Evolutionary conservation across 2,888 invertebrate genomes (phyloP), one percentile per base, ranked within the genome.

Genomic region (Drosophila mimica): DNA sequence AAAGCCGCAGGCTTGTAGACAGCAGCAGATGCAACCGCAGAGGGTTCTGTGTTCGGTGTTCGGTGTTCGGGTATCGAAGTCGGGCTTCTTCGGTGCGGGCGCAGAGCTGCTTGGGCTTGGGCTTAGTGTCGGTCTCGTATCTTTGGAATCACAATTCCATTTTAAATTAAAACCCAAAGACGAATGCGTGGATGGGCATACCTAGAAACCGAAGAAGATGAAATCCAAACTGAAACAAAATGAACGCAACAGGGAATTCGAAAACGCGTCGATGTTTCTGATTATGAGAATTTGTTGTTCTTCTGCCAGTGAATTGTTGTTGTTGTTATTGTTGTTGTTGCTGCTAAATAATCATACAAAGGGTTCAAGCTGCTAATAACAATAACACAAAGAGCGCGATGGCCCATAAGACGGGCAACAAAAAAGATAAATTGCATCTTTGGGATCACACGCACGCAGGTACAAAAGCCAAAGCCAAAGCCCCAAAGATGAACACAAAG

Each of bases 371-470:
- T 58, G 73, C 74, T 80, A 72, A 77, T 80, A 87, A 89, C 89
- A 81, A 76, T 77, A 82, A 82, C 73, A 83, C 83, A 88, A 84
- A 86, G 84, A 86, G 81, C 83, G 69, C 76, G 72, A 86, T 88
- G 76, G 84, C 71, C 89, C 83, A 91, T 92, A 91, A 91, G 84
- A 86, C 53, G 85, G 88, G 83, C 91, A 82, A 91, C 92, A 92
- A 91, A 92, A 90, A 90, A 91, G 91, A 92, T 91, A 89, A 87
- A 91, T 92, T 91, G 92, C 92, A 79, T 86, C 80, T 80, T 79
- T 72, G 80, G 84, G 87, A 88, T 83, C 88, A 88, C 85, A 82
- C 86, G 65, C 81, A 74, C 59, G 73, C 76, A 83, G 76, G 76
- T 74, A 76, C 57, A 38, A 34, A 34, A 48, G 54, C 38, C 56